Conservation (phyloP, 2,888 invertebrate species). For the Prosapia bicincta region DNA sequence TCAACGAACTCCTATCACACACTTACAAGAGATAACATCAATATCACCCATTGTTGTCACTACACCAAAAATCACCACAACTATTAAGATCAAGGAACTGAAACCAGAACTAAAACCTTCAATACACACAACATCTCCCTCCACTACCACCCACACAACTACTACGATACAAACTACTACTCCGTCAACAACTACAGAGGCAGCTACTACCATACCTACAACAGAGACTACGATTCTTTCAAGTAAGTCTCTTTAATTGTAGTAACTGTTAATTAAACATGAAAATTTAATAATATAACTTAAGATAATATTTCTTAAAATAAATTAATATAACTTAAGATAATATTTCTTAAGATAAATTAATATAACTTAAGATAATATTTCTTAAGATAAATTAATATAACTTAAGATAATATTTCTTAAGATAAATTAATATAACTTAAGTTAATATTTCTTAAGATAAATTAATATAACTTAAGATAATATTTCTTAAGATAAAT, state of each 20-base stretch:
- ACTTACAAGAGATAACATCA: slow-evolving; percentile 47
- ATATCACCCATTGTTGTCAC: slow-evolving; percentile 48
- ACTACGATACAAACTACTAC: slow-evolving; percentile 27
- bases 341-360: no score
- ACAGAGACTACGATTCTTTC: slow-evolving; percentile 54
- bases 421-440: no score
- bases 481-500: no score
- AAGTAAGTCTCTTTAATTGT: no score
- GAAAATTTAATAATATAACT: slow-evolving; percentile 20
- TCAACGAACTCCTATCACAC: slow-evolving; percentile 44
- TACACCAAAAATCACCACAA: slow-evolving; percentile 39
- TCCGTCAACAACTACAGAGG: slow-evolving; percentile 36
- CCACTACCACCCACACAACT: slow-evolving; percentile 34
- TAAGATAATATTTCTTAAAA: no score
- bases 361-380: no score
- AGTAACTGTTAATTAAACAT: not conserved
- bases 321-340: no score
- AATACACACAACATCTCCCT: slow-evolving; percentile 44
- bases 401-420: no score
- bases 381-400: no score
- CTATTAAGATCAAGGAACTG: slow-evolving; percentile 15
- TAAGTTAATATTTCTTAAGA: no score
- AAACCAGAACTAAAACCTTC: slow-evolving; percentile 38
- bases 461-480: no score
- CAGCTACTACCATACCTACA: slow-evolving; percentile 42